phyloP scores from a whole-genome alignment of 1,140 invertebrate species.

The Cheumatopsyche charites region DNA sequence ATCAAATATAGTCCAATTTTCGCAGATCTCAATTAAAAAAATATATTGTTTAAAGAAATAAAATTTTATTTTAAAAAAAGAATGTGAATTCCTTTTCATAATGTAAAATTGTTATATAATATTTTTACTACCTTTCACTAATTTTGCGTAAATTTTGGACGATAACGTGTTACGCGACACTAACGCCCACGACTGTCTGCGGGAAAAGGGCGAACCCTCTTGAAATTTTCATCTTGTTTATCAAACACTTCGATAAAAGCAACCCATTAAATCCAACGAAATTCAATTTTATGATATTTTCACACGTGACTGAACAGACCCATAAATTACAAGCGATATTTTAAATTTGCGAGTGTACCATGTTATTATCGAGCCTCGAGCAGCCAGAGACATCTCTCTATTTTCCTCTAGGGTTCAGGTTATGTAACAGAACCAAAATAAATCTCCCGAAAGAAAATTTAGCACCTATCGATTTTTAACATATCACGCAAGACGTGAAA shows the following conservation, averaged over 20 bases:
- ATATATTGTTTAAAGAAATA: too few species aligned
- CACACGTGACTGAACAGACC: background rate
- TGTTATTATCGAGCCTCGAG: too few species aligned
- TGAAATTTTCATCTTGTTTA: background rate
- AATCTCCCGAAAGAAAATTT: background rate
- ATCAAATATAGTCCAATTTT: too few species aligned
- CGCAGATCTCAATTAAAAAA: too few species aligned
- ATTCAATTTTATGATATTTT: background rate
- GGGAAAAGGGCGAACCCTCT: background rate
- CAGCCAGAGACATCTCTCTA: conserved; percentile 6
- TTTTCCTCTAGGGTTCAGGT: background rate
- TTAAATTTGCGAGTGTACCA: background rate
- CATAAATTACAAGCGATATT: background rate
- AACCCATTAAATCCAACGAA: background rate
- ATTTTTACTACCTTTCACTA: background rate
- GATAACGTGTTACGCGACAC: conserved; percentile 4
- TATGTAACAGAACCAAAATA: background rate
- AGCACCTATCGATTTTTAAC: too few species aligned
- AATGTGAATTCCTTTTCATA: too few species aligned
- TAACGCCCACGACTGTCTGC: background rate
- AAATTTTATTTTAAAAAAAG: too few species aligned
- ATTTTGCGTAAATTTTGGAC: background rate
- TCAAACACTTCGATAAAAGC: background rate
- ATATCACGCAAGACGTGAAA: too few species aligned
- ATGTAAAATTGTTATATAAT: background rate